Evolutionary conservation across 2,888 invertebrate species (phyloP), one percentile per base, ranked within the genome.

Genomic region (Scelioninae gen. 1): DNA sequence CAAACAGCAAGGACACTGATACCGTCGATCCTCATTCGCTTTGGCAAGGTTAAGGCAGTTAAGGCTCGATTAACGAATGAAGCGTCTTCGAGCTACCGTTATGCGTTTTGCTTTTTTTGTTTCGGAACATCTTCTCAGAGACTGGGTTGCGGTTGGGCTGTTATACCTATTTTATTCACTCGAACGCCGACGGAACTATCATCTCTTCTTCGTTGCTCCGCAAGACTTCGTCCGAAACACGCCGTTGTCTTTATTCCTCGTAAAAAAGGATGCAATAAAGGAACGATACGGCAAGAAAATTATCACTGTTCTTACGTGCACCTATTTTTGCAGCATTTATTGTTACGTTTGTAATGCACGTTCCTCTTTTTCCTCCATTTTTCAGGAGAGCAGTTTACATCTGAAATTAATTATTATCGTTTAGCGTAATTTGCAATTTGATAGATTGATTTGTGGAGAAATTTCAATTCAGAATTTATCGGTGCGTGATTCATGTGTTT

Each of bases 11-110:
- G 83, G 80, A 74, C 80, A 80, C 76, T 77, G 75, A 74, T 81
- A 82, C 71, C 56, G 69, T 75, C 72, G 76, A 69, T 85, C 76
- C 77, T 84, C 74, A 66, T 55, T 83, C 56, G 75, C 83, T 74
- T 85, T 81, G 65, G 78, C 66, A 81, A 75, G 79, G 85, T 83
- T 74, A 76, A 79, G 76, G 74, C 79, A 82, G 77, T 85, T 84
- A 82, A 84, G 82, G 72, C 79, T 85, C 78, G 79, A 66, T 85
- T 87, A 87, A 86, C 85, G 83, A 86, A 84, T 81, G 78, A 83
- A 84, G 71, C 80, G 74, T 81, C 80, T 81, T 85, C 47, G 51
- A 84, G 83, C 85, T 88, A 88, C 89, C 89, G 89, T 89, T 89
- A 89, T 80, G 83, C 75, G 81, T 84, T 87, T 88, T 82, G 85